Percentiles rank a stretch among this genome's conserved stretches.
Evolutionary conservation across 2,888 invertebrate genomes (phyloP).

Genomic region (Ennomos quercinarius): DNA sequence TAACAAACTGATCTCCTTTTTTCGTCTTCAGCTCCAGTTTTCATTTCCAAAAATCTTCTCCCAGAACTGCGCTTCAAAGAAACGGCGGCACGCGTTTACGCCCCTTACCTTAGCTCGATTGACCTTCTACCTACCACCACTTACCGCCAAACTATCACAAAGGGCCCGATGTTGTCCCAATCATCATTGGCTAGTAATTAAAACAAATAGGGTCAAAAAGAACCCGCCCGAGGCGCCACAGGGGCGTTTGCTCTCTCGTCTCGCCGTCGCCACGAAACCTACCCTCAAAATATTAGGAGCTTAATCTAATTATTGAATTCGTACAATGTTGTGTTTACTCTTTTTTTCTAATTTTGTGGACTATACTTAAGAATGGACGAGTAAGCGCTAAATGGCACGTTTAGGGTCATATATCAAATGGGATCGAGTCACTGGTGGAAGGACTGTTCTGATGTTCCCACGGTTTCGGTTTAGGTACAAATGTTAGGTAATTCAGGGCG

Average conservation of each 20-base stretch:
- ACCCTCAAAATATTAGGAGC: slow-evolving; percentile 82
- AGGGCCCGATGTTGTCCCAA: slow-evolving; percentile 69
- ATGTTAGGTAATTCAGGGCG: slow-evolving; percentile 57
- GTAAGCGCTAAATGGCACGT: slow-evolving; percentile 85
- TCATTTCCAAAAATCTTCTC: slow-evolving; percentile 14
- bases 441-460: slow-evolving; percentile 81
- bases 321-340: slow-evolving; percentile 85
- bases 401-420: slow-evolving; percentile 82
- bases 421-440: slow-evolving; percentile 74
- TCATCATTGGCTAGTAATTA: slow-evolving; percentile 81
- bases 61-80: slow-evolving; percentile 37
- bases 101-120: slow-evolving; percentile 52
- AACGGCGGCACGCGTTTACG: slow-evolving; percentile 54
- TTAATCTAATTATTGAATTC: slow-evolving; percentile 86
- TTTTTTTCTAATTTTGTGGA: slow-evolving; percentile 82
- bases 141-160: slow-evolving; percentile 41
- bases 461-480: slow-evolving; percentile 65
- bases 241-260: slow-evolving; percentile 71
- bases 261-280: slow-evolving; percentile 73
- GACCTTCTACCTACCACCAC: slow-evolving; percentile 35
- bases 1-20: no score
- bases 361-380: slow-evolving; percentile 82
- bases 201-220: slow-evolving; percentile 84
- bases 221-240: slow-evolving; percentile 80
- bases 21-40: slow-evolving; percentile 1